Evolutionary conservation across 1,140 invertebrate genomes (phyloP), one percentile per base, ranked within the genome.

Genomic region (Hirudo medicinalis): DNA sequence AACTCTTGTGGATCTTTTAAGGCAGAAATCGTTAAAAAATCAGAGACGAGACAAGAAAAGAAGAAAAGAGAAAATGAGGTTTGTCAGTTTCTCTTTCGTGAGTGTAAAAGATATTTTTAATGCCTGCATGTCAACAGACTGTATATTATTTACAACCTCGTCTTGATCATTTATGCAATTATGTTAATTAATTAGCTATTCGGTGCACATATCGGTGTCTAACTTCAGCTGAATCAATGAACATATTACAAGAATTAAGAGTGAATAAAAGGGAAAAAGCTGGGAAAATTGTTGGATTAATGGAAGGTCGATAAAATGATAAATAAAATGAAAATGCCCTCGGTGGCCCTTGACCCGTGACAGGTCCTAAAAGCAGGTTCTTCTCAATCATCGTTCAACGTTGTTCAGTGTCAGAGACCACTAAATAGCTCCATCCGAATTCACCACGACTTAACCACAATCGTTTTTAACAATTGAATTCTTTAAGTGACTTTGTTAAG

Each of bases 1-100:
- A 78, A 75, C 13, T 70, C 81, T 9, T 70, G 76, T 15, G 80
- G 78, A 19, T 82, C 82, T 4, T 86, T 86, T 78, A 85, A 85
- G 76, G 84, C 84, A n/a, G 85, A 85, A 73, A 75, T 85, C 27
- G 78, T 77, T 6, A 77, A 80, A 70, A 82, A 83, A 74, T 73
- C 80, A 54, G 79, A 81, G 54, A 75, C 77, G 57, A 75, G 78
- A 57, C 77, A 78, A 72, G 78, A 81, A 54, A 77, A 79, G 72
- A 70, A 78, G 71, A 77, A 76, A 66, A 78, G 78, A 70, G 79
- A 76, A 55, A 67, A 70, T 19, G 72, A 75, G 73, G 73, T 74
- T 27, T 66, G 67, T 63, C 29, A 27, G 54, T 54, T 73, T 49
- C 22, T 70, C 25, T 17, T 63, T 15, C 5, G 2, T 36, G 32